Base-by-base conservation (phyloP, 37 sponge, comb jelly and placozoan genomes). In the Amphimedon queenslandica region DNA sequence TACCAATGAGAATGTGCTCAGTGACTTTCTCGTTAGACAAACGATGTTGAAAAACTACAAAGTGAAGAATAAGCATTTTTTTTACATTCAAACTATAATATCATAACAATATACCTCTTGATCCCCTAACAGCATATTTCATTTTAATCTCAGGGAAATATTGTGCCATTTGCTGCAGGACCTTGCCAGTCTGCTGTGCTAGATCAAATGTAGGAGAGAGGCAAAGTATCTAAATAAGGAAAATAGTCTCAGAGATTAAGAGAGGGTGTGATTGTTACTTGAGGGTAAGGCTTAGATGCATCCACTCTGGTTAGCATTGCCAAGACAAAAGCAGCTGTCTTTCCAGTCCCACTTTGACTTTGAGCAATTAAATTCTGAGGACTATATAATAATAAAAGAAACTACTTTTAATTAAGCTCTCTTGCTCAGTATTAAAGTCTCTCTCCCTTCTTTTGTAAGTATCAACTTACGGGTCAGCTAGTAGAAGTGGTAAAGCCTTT, bases 361-460 rank as follows among this genome's bases (percentile, higher is more conserved):
- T n/a, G n/a, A n/a, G n/a, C n/a, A n/a, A n/a, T n/a, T n/a, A n/a
- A n/a, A n/a, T n/a, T 84, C 43, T 3, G 73, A 37, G 18, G 79
- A 72, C 37, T 96, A 80, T 29, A 96, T 81, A 18, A 89, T 66
- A 28, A 70, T 83, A 0, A 96, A 56, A 77, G 87, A 84, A 3
- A 89, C 77, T 53, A 96, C 81, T 16, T 87, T 92, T 60, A 96
- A 96, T 10, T 94, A 94, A 24, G 94, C 98, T 21, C 94, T 96
- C 70, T 96, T 96, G n/a, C 16, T 94, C 98, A 30, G 94, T 96
- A 4, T 94, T 94, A 78, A 88, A 87, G 75, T 93, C 91, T 28
- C 88, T 87, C 64, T 96, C 34, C 4, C 31, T 32, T 35, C 32
- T 2, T 2, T 3, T 35, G 4, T 21, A 23, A 64, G 34, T 61